These are phyloP conservation scores for Thyatira batis DNA, from an alignment of 2,888 invertebrate species.

Conservation along the genomic window DNA sequence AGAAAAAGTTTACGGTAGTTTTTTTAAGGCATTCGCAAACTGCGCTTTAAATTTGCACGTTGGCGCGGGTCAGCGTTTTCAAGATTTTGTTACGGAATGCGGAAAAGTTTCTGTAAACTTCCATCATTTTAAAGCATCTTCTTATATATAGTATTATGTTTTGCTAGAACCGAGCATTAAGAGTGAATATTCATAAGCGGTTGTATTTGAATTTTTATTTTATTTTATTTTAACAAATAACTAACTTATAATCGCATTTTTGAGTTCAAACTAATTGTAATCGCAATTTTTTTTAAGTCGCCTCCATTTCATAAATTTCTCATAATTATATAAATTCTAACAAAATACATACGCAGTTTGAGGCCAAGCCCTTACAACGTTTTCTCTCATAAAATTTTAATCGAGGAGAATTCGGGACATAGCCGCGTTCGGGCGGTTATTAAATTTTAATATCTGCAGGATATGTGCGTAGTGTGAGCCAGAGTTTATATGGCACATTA, in stretches of 20 bases:
- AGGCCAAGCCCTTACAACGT: slow-evolving; percentile 2
- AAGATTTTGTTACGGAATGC: background rate
- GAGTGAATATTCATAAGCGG: too few relatives aligned
- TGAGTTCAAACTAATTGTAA: too few relatives aligned
- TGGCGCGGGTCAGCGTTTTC: background rate
- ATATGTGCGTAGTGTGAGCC: slow-evolving; percentile 1
- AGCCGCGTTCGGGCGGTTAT: slow-evolving; percentile 16
- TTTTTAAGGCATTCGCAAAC: background rate
- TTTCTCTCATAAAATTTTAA: slow-evolving; percentile 25
- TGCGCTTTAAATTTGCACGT: background rate
- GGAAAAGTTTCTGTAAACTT: background rate
- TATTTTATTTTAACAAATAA: too few relatives aligned
- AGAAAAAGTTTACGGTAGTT: background rate
- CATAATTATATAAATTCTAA: too few relatives aligned
- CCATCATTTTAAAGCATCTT: too few relatives aligned
- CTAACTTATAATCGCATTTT: too few relatives aligned
- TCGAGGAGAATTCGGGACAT: slow-evolving; percentile 25
- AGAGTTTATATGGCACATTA: background rate
- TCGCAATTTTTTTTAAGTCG: too few relatives aligned
- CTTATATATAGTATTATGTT: too few relatives aligned
- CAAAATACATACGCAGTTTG: background rate
- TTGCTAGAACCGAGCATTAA: too few relatives aligned
- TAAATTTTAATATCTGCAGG: slow-evolving; percentile 27
- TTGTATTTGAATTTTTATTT: too few relatives aligned
- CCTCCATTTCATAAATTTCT: too few relatives aligned